phyloP scores from a whole-genome alignment of 1,140 invertebrate species.

The Halesus radiatus region DNA sequence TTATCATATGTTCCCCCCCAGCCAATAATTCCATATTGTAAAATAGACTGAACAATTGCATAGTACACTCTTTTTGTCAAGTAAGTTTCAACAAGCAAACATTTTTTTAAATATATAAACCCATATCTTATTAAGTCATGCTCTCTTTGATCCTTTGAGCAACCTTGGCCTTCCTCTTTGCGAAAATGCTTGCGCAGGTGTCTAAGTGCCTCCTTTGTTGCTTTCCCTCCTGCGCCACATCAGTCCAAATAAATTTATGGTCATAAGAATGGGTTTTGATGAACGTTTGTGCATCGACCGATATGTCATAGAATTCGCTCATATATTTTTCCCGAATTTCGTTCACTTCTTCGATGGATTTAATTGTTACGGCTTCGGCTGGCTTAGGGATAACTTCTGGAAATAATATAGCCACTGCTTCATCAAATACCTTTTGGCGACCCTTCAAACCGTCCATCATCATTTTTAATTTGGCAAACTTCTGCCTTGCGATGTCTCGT shows the following conservation, averaged over 20 bases:
- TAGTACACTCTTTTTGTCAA: too few species aligned
- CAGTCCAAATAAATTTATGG: conserved; percentile 64
- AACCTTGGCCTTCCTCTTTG: not conserved
- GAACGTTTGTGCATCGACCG: conserved; percentile 58
- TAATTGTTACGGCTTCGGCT: conserved; percentile 61
- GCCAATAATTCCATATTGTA: too few species aligned
- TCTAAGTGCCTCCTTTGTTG: conserved; percentile 63
- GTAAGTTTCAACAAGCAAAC: too few species aligned
- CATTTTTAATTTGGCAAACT: conserved; percentile 64
- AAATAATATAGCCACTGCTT: conserved; percentile 68
- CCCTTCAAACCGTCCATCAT: conserved; percentile 69
- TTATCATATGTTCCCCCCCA: too few species aligned
- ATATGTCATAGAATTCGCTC: conserved; percentile 62
- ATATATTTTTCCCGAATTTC: conserved; percentile 62
- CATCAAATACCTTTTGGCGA: conserved; percentile 67
- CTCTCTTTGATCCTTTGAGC: conserved; percentile 1
- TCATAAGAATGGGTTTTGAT: conserved; percentile 63
- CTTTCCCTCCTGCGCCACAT: conserved; percentile 63
- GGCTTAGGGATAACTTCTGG: conserved; percentile 66
- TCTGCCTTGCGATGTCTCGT: conserved; percentile 65
- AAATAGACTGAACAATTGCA: too few species aligned
- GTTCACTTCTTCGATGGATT: conserved; percentile 60
- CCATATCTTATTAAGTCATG: not conserved
- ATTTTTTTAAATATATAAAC: too few species aligned
- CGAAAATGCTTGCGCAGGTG: conserved; percentile 55